Base-by-base conservation (phyloP, 2,113 vertebrate species). In the Hypocryptadius cinnamomeus region DNA sequence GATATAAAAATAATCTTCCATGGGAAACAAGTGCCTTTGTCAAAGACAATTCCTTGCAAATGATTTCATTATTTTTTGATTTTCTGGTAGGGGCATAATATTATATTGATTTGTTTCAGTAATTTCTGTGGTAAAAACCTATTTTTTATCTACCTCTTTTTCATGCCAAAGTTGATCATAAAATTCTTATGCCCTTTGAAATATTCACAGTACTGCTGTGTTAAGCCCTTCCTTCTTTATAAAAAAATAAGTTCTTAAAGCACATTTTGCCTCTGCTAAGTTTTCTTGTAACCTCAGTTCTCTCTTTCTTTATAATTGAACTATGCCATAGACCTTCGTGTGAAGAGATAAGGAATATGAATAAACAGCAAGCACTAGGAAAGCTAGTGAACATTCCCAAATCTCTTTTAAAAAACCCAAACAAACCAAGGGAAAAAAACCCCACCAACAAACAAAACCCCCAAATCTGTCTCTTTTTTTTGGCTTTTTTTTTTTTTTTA, bases 21-120 rank as follows among this genome's bases (percentile, higher is more conserved):
- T 8, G 6, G 11, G 15, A 80, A 83, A 64, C 1, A 1, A 60
- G 4, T 16, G 5, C 2, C 13, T 79, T 57, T 37, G 2, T 6
- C 10, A 59, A 79, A 85, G 20, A 44, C 4, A 64, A 1, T 35
- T 82, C 13, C 39, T 35, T 48, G n/a, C 18, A 85, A 60, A 5
- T 6, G 2, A 48, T 57, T 79, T 71, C 2, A 48, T 68, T 0
- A 13, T 64, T 86, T 84, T 63, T 88, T 19, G 0, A 0, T 78
- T 84, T 78, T 51, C 22, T 71, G 1, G 3, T 63, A 21, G 10
- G 10, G 5, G 1, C 5, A 56, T 27, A 25, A 14, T 53, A n/a
- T 66, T 28, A 30, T 35, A 33, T 10, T 72, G 22, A 33, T 59
- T 61, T 80, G 3, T 51, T 83, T 66, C n/a, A 39, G 5, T 47